Evolutionary conservation across 2,797 vertebrate species (phyloP), one percentile per base, ranked within the genome.

Genomic region (Sebastes kiyomatsui): DNA sequence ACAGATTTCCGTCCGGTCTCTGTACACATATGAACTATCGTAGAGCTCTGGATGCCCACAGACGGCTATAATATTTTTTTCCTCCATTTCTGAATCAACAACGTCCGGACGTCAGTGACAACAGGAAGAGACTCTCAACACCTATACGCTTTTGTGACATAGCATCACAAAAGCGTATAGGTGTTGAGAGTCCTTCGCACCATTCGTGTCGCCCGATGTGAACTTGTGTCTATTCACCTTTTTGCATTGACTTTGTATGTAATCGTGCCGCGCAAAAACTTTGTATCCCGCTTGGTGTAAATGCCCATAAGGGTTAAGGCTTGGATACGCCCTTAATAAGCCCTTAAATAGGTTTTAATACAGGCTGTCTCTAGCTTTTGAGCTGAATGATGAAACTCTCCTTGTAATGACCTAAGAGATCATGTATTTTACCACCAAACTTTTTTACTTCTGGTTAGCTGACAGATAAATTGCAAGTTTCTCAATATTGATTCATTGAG

Each of bases 401-500:
- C 61, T 56, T 28, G 0, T n/a, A 23, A 32, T 28, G 58, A 74
- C 32, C 49, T 11, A 79, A 55, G 3, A 27, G 27, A 7, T 2
- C 10, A 11, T 72, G 30, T 23, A 30, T 72, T 64, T 79, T 20
- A 30, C 14, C 23, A 2, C 25, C n/a, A 52, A 12, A 8, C 5
- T 42, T 27, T 77, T 7, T 35, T 49, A 38, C 52, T 18, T 55
- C 59, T 75, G 20, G 28, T 71, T 58, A 46, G 8, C 58, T 64
- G 33, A 33, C 20, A 49, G 55, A 78, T 18, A 52, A 55, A 79
- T 59, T 33, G 64, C 59, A 69, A 73, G 52, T 54, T 64, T 54
- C 35, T 42, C 13, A 61, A n/a, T 80, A 73, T 62, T 70, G 64
- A 52, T 66, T 69, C 54, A 66, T 7, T 79, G 71, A 54, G 75